These are phyloP conservation scores for Pristiophorus japonicus DNA, from an alignment of 2,113 vertebrate genomes.

Conservation along the genomic window DNA sequence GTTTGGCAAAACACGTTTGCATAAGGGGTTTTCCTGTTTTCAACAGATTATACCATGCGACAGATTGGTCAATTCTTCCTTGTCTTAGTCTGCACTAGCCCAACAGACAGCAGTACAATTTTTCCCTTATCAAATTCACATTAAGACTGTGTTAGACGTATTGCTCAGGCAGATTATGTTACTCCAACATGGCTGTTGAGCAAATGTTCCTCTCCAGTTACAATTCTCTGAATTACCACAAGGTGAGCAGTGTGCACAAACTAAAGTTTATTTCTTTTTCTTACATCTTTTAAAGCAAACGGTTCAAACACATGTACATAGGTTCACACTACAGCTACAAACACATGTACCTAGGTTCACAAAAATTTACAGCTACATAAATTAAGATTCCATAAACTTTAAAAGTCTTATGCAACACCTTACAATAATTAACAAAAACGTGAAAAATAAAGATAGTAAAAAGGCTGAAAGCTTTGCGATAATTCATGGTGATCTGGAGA, in stretches of 20 bases:
- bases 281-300: background rate
- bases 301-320: background rate
- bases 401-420: background rate
- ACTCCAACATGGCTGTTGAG: slow-evolving; percentile 99
- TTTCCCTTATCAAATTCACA: slow-evolving; percentile 88
- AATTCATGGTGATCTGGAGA: background rate
- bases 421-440: background rate
- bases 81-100: slow-evolving; percentile 56
- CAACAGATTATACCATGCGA: slow-evolving; percentile 17
- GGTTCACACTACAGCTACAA: background rate
- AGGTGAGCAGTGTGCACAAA: slow-evolving; percentile 86
- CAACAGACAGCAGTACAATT: slow-evolving; percentile 85
- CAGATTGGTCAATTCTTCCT: slow-evolving; percentile 41
- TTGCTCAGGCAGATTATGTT: slow-evolving; percentile 97
- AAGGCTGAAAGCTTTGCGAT: background rate
- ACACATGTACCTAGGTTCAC: background rate
- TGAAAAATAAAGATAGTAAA: background rate
- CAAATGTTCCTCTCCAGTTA: slow-evolving; percentile 84
- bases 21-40: slow-evolving; percentile 50
- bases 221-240: slow-evolving; percentile 90
- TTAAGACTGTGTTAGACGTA: slow-evolving; percentile 90
- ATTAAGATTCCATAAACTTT: background rate
- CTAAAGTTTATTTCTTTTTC: slow-evolving; percentile 11
- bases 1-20: slow-evolving; percentile 57
- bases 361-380: background rate